A percentile compares a stretch with the other conserved stretches of the same genome.
Evolutionary conservation across 2,888 invertebrate species (phyloP).

Genomic region (Elmis aenea): DNA sequence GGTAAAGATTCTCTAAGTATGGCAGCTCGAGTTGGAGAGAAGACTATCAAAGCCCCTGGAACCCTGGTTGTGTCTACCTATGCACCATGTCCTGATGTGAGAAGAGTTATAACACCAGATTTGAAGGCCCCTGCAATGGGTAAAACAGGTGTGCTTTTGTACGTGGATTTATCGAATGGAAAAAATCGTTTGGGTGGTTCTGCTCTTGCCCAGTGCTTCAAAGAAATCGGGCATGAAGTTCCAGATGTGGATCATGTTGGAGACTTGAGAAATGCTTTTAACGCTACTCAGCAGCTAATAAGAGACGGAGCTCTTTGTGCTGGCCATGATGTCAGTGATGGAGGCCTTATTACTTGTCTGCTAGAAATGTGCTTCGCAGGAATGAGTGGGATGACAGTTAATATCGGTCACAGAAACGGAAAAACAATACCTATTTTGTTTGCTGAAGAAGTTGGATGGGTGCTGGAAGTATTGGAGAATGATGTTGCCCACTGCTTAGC

Average conservation of each 20-base stretch:
- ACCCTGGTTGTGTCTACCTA: constrained; percentile 95
- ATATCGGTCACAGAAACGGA: constrained; percentile 54
- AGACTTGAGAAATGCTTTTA: constrained; percentile 70
- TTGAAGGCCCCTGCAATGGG: constrained; percentile 64
- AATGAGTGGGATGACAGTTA: constrained; percentile 68
- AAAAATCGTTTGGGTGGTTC: constrained; percentile 84
- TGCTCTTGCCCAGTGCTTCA: constrained; percentile 85
- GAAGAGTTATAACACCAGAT: constrained; percentile 84
- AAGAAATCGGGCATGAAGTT: constrained; percentile 67
- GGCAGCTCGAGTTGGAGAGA: constrained; percentile 78
- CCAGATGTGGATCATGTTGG: constrained; percentile 76
- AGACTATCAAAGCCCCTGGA: constrained; percentile 73
- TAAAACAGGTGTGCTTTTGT: constrained; percentile 63
- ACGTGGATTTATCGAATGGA: constrained; percentile 71
- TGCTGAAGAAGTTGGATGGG: constrained; percentile 81
- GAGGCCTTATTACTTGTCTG: constrained; percentile 84
- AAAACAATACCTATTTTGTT: constrained; percentile 67
- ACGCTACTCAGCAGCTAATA: constrained; percentile 78
- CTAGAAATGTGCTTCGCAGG: constrained; percentile 97
- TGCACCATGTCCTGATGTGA: constrained; percentile 90
- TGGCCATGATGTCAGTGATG: constrained; percentile 96
- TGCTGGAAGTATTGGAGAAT: constrained; percentile 64
- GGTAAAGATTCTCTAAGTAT: constrained; percentile 97
- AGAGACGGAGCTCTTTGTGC: constrained; percentile 66
- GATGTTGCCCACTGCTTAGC: constrained; percentile 56